A percentile compares a stretch with the other conserved stretches of the same genome.
Conservation (phyloP, 37 sponge, comb jelly and placozoan species). For the Axinella damicornis region DNA sequence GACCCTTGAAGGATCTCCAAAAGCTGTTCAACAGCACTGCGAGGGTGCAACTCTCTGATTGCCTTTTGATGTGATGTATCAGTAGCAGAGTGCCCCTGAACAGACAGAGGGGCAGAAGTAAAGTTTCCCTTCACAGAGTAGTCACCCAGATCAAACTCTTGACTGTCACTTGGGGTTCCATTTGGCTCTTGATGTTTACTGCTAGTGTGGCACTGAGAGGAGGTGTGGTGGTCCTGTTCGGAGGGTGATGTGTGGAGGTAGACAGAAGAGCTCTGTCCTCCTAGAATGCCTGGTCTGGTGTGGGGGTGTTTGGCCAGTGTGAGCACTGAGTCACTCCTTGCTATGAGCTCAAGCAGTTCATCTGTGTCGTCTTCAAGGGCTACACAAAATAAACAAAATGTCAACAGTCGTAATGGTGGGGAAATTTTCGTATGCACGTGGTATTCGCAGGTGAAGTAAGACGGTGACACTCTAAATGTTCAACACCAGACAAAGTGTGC, state of each 20-base stretch:
- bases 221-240: neutral
- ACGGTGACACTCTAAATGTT: too few relatives aligned
- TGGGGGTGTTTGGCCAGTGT: conserved; percentile 6
- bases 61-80: neutral
- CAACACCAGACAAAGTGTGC: too few relatives aligned
- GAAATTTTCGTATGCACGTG: too few relatives aligned
- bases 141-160: conserved; percentile 13
- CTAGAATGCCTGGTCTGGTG: neutral
- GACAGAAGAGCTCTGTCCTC: neutral
- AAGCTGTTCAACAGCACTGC: neutral
- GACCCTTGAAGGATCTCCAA: neutral
- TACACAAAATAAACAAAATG: too few relatives aligned
- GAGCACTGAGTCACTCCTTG: conserved; percentile 32
- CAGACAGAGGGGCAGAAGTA: conserved; percentile 46
- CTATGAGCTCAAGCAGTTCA: conserved; percentile 65
- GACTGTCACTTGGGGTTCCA: too few relatives aligned
- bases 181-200: too few relatives aligned
- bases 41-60: too few relatives aligned
- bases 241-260: neutral
- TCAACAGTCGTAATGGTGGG: too few relatives aligned
- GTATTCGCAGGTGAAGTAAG: too few relatives aligned
- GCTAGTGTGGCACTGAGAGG: too few relatives aligned
- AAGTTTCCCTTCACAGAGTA: conserved; percentile 32
- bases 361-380: conserved; percentile 69
- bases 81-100: neutral